phyloP scores from a whole-genome alignment of 2,797 vertebrate species.

The Channallabes apus region DNA sequence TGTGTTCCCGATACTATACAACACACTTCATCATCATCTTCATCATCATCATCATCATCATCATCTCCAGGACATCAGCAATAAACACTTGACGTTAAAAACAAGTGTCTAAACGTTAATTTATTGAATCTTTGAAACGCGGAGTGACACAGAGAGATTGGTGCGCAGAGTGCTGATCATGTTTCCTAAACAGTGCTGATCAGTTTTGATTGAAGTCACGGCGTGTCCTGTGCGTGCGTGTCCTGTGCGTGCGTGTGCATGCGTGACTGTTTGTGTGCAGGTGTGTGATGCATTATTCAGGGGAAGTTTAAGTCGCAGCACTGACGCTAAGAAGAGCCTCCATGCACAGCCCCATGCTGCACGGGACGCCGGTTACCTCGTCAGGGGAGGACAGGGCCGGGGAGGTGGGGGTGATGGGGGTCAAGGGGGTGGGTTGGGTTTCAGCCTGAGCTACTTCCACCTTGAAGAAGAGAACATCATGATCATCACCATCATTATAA shows the following conservation, averaged over 20 bases:
- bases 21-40: too few species aligned
- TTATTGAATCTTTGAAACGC: neutral
- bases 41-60: too few species aligned
- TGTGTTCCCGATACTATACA: neutral
- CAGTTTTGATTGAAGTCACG: constrained; percentile 18
- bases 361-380: constrained; percentile 70
- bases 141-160: neutral
- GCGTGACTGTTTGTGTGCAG: constrained; percentile 1
- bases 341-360: constrained; percentile 50
- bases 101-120: neutral
- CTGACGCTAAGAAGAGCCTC: constrained; percentile 34
- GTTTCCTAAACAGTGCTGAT: constrained; percentile 55
- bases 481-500: neutral
- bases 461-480: constrained; percentile 70
- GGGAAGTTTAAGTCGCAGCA: constrained; percentile 22
- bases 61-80: neutral
- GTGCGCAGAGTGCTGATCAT: constrained; percentile 7
- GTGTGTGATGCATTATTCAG: constrained; percentile 24
- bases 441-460: constrained; percentile 75
- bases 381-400: constrained; percentile 72
- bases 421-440: constrained; percentile 71
- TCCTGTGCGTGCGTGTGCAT: neutral
- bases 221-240: neutral
- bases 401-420: constrained; percentile 52
- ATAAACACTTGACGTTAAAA: neutral